Evolutionary conservation across 1,140 invertebrate species (phyloP), one percentile per base, ranked within the genome.

Genomic region (Daktulosphaira vitifoliae): DNA sequence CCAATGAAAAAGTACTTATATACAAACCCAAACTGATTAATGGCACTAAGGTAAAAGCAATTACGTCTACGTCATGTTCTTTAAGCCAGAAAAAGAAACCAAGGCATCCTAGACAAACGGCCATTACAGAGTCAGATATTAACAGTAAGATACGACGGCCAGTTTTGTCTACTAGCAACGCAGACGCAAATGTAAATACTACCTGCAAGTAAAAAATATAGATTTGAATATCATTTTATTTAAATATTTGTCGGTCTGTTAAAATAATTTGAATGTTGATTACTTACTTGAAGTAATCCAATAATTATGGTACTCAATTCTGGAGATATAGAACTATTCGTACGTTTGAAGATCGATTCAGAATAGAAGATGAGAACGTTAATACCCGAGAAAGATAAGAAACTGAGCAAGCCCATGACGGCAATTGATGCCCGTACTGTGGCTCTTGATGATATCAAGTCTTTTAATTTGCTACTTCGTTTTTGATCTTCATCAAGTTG

Each of bases 1-100:
- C 88, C 20, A 90, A 72, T 0, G 84, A 85, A 74, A 89, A 90
- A n/a, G 84, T 78, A 23, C 87, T 72, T 29, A 89, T 86, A 74
- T 88, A 94, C 1, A 86, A 59, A 33, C 85, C 84, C 5, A 93
- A 71, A 48, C 83, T 82, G 1, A 82, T 67, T 1, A 92, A 72
- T 1, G 90, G 87, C 39, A 92, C 71, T 82, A 83, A 87, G 2
- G 79, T 80, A 33, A 66, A 52, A 0, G 82, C 72, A 69, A 75
- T 70, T 8, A 76, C 75, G 1, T 78, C 74, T 65, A 79, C 76
- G 65, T 69, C 66, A 68, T 79, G 75, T 42, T 77, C 68, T 66
- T 80, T 72, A n/a, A 86, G 70, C 69, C 81, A 83, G 73, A 84
- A 87, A 71, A 79, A 86, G 13, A 84, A 72, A 9, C 84, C 85